A percentile compares a stretch with the other conserved stretches of the same genome.
phyloP scores from a whole-genome alignment of 1,140 invertebrate genomes.

The Drosophila micromelanica region DNA sequence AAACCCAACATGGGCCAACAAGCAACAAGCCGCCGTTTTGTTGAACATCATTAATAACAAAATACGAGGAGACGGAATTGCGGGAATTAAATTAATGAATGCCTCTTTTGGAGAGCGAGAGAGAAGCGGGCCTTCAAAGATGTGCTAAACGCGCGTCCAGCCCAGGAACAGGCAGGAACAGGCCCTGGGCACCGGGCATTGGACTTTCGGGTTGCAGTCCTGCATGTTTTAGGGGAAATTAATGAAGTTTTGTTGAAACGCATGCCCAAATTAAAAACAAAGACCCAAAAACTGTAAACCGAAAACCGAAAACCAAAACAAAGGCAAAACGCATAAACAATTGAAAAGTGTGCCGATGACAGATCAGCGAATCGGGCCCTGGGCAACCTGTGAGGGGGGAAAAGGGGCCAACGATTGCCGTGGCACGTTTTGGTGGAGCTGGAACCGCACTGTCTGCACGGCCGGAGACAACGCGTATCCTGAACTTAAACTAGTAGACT shows the following conservation, averaged over 20 bases:
- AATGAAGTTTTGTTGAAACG: slow-evolving; percentile 68
- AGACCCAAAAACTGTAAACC: slow-evolving; percentile 32
- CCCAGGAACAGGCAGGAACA: slow-evolving; percentile 27
- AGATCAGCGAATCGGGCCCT: slow-evolving; percentile 28
- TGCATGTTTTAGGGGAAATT: slow-evolving; percentile 59
- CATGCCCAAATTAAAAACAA: slow-evolving; percentile 50
- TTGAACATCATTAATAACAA: slow-evolving; percentile 84
- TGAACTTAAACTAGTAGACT: slow-evolving; percentile 49
- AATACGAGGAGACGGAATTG: slow-evolving; percentile 67
- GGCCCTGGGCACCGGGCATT: background rate
- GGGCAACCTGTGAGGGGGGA: slow-evolving; percentile 13
- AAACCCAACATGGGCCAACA: slow-evolving; percentile 36
- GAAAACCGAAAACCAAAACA: slow-evolving; percentile 52
- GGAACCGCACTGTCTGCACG: slow-evolving; percentile 65
- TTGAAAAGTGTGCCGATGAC: slow-evolving; percentile 72
- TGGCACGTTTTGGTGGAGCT: slow-evolving; percentile 5
- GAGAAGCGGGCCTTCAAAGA: slow-evolving; percentile 32
- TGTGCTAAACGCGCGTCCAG: slow-evolving; percentile 79
- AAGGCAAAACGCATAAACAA: slow-evolving; percentile 67
- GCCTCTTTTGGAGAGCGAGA: slow-evolving; percentile 26
- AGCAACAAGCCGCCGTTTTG: slow-evolving; percentile 69
- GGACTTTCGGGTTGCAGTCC: slow-evolving; percentile 17
- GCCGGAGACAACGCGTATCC: slow-evolving; percentile 63
- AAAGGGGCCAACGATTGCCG: slow-evolving; percentile 23
- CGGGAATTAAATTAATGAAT: slow-evolving; percentile 81